phyloP scores from a whole-genome alignment of 2,888 invertebrate genomes.

The Priocnemis perturbator region DNA sequence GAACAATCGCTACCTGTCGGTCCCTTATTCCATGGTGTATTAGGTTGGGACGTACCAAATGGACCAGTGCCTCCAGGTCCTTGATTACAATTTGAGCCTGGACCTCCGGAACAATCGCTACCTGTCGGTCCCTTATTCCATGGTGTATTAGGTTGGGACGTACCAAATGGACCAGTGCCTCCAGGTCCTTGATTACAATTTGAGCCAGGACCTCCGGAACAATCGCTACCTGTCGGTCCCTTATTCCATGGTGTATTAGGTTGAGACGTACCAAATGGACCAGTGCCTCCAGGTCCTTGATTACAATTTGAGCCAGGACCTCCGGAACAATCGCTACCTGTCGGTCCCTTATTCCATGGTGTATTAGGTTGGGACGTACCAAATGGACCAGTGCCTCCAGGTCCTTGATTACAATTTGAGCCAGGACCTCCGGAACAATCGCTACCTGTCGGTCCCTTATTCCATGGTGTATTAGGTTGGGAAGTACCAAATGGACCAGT shows the following conservation, averaged over 20 bases:
- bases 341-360: background rate
- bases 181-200: constrained; percentile 5
- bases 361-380: background rate
- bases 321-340: background rate
- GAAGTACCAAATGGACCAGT: background rate
- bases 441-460: background rate
- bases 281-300: background rate
- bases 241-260: background rate
- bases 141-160: background rate
- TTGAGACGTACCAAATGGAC: background rate
- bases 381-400: background rate
- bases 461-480: background rate
- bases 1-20: background rate
- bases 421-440: background rate
- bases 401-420: constrained; percentile 2
- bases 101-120: background rate
- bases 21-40: background rate
- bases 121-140: background rate
- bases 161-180: background rate
- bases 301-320: background rate
- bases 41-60: background rate
- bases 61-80: background rate
- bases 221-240: background rate
- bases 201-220: background rate
- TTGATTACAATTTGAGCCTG: background rate